phyloP scores from a whole-genome alignment of 2,113 vertebrate species.

The Etia nguti region DNA sequence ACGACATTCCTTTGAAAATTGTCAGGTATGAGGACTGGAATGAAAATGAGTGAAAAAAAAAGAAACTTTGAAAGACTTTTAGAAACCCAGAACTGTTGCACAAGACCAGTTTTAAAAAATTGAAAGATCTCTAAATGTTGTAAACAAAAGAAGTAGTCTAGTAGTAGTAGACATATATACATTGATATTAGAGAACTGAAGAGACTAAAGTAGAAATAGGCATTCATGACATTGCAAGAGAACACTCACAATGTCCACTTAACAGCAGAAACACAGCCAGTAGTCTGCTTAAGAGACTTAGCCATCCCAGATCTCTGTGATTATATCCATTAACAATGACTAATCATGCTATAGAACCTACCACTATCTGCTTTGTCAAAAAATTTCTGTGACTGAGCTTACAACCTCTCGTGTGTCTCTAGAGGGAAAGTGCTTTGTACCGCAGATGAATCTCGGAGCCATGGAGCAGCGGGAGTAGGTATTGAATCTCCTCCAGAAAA shows the following conservation, averaged over 20 bases:
- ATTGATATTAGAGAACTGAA: neutral
- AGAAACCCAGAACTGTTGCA: neutral
- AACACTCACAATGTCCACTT: constrained; percentile 6
- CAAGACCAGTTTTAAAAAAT: neutral
- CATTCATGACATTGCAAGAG: neutral
- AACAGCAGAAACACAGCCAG: constrained; percentile 16
- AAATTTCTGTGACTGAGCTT: constrained; percentile 10
- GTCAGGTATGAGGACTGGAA: neutral
- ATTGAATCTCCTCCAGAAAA: constrained; percentile 70
- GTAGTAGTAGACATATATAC: neutral
- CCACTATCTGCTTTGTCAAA: constrained; percentile 4
- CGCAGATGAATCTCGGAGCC: constrained; percentile 20
- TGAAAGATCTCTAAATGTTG: neutral
- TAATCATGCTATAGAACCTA: constrained; percentile 46
- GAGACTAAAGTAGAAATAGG: neutral
- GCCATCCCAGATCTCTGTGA: constrained; percentile 19
- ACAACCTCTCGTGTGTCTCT: constrained; percentile 35
- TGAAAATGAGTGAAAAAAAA: neutral
- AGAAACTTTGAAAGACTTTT: neutral
- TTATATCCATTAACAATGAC: constrained; percentile 43
- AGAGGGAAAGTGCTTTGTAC: constrained; percentile 35
- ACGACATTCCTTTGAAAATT: neutral
- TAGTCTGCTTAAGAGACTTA: constrained; percentile 29
- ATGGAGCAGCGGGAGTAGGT: constrained; percentile 45
- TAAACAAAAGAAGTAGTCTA: neutral